phyloP scores from a whole-genome alignment of 2,888 invertebrate species.

The Chrysomela aeneicollis region DNA sequence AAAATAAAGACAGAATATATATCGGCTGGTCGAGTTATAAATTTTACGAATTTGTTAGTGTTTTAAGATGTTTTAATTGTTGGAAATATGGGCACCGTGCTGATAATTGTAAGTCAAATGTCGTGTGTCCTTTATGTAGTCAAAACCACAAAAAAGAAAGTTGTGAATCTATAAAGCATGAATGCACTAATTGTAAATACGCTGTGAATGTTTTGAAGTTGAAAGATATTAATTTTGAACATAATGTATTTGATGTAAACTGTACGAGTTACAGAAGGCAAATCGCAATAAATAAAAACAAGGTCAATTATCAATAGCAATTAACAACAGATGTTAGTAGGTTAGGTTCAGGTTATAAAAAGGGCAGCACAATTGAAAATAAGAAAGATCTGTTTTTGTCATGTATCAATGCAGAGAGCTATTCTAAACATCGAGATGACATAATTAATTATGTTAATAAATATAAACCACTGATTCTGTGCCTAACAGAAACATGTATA shows the following conservation, averaged over 20 bases:
- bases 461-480: too few species aligned
- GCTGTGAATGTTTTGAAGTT: neutral
- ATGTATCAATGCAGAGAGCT: too few species aligned
- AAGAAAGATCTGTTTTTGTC: too few species aligned
- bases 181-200: slow-evolving; percentile 2
- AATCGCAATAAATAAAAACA: neutral
- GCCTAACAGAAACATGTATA: too few species aligned
- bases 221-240: neutral
- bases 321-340: too few species aligned
- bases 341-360: too few species aligned
- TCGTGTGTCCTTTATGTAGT: neutral
- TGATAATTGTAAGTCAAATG: neutral
- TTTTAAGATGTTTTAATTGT: slow-evolving; percentile 5
- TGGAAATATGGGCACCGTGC: slow-evolving; percentile 4
- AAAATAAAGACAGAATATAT: slow-evolving; percentile 6
- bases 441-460: too few species aligned
- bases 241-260: neutral
- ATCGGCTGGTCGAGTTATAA: slow-evolving; percentile 5
- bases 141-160: neutral
- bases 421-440: too few species aligned
- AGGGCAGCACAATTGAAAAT: too few species aligned
- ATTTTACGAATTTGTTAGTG: slow-evolving; percentile 4
- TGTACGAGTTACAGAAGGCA: neutral
- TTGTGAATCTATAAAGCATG: neutral
- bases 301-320: neutral